Evolutionary conservation across 2,797 vertebrate genomes (phyloP).

Genomic region (Gambusia yucatana): DNA sequence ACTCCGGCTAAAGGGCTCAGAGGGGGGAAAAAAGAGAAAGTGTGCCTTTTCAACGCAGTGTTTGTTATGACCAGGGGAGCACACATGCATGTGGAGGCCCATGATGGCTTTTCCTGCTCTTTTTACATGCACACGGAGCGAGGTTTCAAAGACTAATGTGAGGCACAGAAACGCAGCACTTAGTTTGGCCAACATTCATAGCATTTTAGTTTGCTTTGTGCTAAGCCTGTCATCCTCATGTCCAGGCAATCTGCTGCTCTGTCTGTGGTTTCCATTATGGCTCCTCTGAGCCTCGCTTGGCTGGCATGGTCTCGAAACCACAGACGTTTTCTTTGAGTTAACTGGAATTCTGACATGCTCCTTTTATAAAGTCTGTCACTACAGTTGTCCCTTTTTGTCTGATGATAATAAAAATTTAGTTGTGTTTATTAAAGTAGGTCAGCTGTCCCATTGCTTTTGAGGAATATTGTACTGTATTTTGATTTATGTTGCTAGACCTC

Average conservation of each 20-base stretch:
- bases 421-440: slow-evolving; percentile 48
- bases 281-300: slow-evolving; percentile 61
- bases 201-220: slow-evolving; percentile 63
- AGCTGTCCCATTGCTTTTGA: slow-evolving; percentile 16
- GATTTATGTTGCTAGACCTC: slow-evolving; percentile 8
- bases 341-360: slow-evolving; percentile 71
- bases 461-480: slow-evolving; percentile 20
- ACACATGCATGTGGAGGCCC: slow-evolving; percentile 40
- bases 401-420: slow-evolving; percentile 35
- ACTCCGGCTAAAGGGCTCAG: slow-evolving; percentile 32
- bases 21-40: slow-evolving; percentile 30
- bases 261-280: slow-evolving; percentile 74
- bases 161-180: slow-evolving; percentile 59
- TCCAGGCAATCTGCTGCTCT: slow-evolving; percentile 70
- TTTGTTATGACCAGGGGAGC: slow-evolving; percentile 53
- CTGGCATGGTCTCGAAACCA: slow-evolving; percentile 63
- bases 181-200: slow-evolving; percentile 64
- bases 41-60: slow-evolving; percentile 64
- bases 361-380: slow-evolving; percentile 61
- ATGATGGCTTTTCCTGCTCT: slow-evolving; percentile 67
- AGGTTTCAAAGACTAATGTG: slow-evolving; percentile 54
- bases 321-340: slow-evolving; percentile 74
- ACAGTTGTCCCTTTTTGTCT: slow-evolving; percentile 37
- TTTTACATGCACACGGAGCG: slow-evolving; percentile 42
- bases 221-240: slow-evolving; percentile 68